phyloP scores from a whole-genome alignment of 2,113 vertebrate species.

The Halichoeres trimaculatus region DNA sequence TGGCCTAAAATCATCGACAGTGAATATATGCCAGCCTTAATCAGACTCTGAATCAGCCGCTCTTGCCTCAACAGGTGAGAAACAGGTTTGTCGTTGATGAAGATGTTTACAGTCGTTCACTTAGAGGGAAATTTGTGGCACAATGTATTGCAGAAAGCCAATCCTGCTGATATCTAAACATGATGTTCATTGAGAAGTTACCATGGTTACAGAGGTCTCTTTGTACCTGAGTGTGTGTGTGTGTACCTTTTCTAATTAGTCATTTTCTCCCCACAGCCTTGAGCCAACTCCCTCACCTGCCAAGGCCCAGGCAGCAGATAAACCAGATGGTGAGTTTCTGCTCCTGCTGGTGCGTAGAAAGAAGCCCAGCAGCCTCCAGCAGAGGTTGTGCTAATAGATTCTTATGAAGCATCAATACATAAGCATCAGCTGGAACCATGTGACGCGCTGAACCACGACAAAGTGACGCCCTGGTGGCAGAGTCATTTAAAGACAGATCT shows the following conservation, averaged over 20 bases:
- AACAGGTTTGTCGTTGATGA: background rate
- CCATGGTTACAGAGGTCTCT: conserved; percentile 56
- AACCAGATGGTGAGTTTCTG: conserved; percentile 79
- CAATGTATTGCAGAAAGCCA: conserved; percentile 10
- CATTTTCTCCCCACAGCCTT: conserved; percentile 76
- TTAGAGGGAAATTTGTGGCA: conserved; percentile 28
- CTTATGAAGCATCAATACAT: conserved; percentile 59
- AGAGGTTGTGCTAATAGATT: conserved; percentile 64
- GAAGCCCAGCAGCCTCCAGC: conserved; percentile 50
- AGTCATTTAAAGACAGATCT: conserved; percentile 36
- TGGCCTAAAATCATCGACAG: too few species aligned
- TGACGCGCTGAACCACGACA: conserved; percentile 24
- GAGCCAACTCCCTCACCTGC: conserved; percentile 76
- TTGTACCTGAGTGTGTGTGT: conserved; percentile 3
- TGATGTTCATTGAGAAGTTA: conserved; percentile 48
- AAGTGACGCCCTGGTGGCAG: background rate
- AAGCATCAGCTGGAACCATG: conserved; percentile 21
- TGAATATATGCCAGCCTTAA: too few species aligned
- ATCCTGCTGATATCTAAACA: conserved; percentile 41
- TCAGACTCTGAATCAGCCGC: background rate
- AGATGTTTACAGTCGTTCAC: conserved; percentile 20
- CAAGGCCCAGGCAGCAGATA: conserved; percentile 75
- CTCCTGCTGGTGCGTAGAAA: conserved; percentile 56
- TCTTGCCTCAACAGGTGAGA: conserved; percentile 15
- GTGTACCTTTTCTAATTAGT: conserved; percentile 67